A percentile compares a stretch with the other conserved stretches of the same genome.
Conservation (phyloP, 2,797 vertebrate genomes). For the Erpetoichthys calabaricus region DNA sequence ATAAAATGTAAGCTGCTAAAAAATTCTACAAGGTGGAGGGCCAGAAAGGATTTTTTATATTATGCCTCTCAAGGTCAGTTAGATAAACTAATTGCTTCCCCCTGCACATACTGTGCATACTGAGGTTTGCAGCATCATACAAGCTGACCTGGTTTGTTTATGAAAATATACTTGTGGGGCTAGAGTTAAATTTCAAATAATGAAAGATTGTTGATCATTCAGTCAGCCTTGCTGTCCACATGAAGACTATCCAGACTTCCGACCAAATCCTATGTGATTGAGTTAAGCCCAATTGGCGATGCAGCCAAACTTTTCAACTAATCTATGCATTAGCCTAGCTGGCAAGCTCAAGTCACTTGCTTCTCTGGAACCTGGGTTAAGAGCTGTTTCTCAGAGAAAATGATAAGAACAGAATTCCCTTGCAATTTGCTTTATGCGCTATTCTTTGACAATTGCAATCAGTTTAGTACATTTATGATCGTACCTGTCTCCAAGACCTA, state of each 20-base stretch:
- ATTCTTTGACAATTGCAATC: conserved; percentile 40
- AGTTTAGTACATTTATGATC: conserved; percentile 46
- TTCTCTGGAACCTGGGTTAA: conserved; percentile 43
- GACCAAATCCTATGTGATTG: conserved; percentile 31
- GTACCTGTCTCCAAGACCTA: conserved; percentile 60
- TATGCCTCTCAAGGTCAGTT: too few species aligned
- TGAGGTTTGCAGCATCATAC: too few species aligned
- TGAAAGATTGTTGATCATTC: too few species aligned
- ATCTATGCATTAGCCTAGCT: conserved; percentile 57
- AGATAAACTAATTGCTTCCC: too few species aligned
- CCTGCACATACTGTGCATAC: too few species aligned
- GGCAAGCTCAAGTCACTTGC: conserved; percentile 30
- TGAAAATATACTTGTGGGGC: too few species aligned
- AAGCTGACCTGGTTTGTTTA: too few species aligned
- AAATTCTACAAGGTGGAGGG: too few species aligned
- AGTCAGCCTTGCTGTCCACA: conserved; percentile 38
- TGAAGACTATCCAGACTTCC: conserved; percentile 48
- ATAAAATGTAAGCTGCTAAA: too few species aligned
- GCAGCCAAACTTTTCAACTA: conserved; percentile 63
- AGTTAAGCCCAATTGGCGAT: conserved; percentile 56
- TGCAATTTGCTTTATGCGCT: conserved; percentile 37
- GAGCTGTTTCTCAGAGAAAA: conserved; percentile 35
- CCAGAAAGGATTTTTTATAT: too few species aligned
- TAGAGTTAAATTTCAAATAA: too few species aligned
- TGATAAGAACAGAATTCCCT: conserved; percentile 36